Conservation (phyloP, 2,888 invertebrate species). For the Glyphotaelius pellucidus region DNA sequence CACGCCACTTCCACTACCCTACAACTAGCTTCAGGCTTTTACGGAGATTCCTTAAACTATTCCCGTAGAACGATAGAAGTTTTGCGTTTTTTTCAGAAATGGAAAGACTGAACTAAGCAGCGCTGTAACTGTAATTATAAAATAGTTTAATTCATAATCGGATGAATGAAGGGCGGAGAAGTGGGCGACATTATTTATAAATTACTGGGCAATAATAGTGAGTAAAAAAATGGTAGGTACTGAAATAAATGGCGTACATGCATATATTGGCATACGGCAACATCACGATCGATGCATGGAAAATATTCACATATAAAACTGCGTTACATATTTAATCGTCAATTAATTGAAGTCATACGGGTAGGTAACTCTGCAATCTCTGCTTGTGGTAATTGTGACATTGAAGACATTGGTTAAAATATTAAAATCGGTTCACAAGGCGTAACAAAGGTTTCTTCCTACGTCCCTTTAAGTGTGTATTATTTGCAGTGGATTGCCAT, state of each 20-base stretch:
- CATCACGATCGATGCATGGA: too few species aligned
- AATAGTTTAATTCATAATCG: not conserved
- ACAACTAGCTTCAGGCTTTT: not conserved
- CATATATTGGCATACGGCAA: too few species aligned
- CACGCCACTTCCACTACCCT: not conserved
- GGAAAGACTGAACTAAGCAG: not conserved
- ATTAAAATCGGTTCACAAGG: too few species aligned
- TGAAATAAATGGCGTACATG: too few species aligned
- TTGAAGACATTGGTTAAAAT: too few species aligned
- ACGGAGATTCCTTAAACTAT: not conserved
- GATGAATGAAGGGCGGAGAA: not conserved
- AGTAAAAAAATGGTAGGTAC: too few species aligned
- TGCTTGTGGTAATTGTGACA: not conserved
- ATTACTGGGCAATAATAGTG: too few species aligned
- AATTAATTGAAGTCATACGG: too few species aligned
- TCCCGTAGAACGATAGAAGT: not conserved
- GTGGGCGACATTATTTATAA: not conserved
- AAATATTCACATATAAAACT: too few species aligned
- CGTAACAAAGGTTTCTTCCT: not conserved
- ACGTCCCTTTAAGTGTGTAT: not conserved
- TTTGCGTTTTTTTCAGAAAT: not conserved
- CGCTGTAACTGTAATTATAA: not conserved
- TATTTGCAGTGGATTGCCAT: not conserved
- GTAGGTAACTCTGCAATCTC: not conserved
- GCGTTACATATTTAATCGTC: too few species aligned